Evolutionary conservation across 1,140 invertebrate species (phyloP).

Genomic region (Drosophila lini): DNA sequence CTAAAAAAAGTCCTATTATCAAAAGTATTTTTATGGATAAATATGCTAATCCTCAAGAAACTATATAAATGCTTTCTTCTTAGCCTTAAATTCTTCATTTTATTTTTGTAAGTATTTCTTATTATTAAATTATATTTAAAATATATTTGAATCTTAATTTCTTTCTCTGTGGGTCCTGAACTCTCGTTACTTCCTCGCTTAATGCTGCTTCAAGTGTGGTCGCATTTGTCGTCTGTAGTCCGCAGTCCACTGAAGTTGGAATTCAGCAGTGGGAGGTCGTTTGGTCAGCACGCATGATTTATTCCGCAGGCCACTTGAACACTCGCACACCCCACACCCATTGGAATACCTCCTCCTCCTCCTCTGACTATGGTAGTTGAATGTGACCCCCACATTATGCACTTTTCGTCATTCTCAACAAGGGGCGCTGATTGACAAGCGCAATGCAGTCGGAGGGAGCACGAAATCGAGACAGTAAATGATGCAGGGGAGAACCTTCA

Average conservation of each 20-base stretch:
- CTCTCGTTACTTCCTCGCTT: conserved; percentile 41
- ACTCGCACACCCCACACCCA: conserved; percentile 7
- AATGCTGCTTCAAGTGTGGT: conserved; percentile 67
- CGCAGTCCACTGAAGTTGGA: conserved; percentile 17
- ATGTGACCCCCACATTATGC: conserved; percentile 52
- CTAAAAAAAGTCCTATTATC: neutral
- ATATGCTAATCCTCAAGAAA: neutral
- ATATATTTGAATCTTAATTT: neutral
- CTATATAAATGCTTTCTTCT: neutral
- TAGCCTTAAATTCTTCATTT: too few relatives aligned
- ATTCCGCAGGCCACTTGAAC: conserved; percentile 49
- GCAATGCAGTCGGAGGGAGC: conserved; percentile 29
- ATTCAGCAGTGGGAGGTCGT: conserved; percentile 63
- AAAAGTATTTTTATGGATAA: neutral
- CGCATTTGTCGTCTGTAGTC: conserved; percentile 32
- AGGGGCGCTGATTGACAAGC: conserved; percentile 74
- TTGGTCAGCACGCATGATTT: conserved; percentile 59
- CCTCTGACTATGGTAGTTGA: neutral
- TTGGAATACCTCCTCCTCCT: neutral
- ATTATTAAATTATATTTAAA: neutral
- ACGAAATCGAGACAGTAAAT: conserved; percentile 44
- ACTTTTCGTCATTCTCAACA: conserved; percentile 69
- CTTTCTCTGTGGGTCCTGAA: conserved; percentile 12
- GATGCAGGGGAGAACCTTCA: conserved; percentile 13
- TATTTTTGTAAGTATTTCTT: too few relatives aligned